These are phyloP conservation scores for Parauchenoglanis punctatus DNA, from an alignment of 2,797 vertebrate genomes.

Conservation along the genomic window DNA sequence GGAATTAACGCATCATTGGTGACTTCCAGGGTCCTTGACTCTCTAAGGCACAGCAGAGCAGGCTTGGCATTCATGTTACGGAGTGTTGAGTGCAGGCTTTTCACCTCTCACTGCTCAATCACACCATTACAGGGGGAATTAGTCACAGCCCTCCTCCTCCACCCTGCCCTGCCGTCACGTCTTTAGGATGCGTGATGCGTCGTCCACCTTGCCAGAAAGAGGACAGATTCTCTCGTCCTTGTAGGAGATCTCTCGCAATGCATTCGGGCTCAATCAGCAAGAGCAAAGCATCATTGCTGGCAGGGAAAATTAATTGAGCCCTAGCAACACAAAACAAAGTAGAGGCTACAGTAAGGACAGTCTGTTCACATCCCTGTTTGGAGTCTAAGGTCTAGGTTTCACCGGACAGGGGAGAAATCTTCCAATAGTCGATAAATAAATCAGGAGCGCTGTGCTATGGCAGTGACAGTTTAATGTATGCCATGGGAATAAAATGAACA, in stretches of 20 bases:
- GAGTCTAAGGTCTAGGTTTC: conserved; percentile 23
- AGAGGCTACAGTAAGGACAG: conserved; percentile 28
- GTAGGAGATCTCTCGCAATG: conserved; percentile 30
- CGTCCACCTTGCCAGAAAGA: neutral
- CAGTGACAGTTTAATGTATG: conserved; percentile 53
- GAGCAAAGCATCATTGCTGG: conserved; percentile 30
- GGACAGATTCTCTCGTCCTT: conserved; percentile 37
- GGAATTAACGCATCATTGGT: conserved; percentile 37
- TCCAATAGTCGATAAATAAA: conserved; percentile 43
- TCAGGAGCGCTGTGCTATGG: conserved; percentile 46
- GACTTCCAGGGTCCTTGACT: conserved; percentile 38
- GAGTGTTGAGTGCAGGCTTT: conserved; percentile 30
- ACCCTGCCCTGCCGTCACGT: neutral
- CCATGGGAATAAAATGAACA: conserved; percentile 55
- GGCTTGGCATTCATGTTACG: conserved; percentile 40
- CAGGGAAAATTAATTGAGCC: conserved; percentile 39
- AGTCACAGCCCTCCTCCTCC: conserved; percentile 54
- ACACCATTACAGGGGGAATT: conserved; percentile 61
- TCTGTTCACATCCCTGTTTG: conserved; percentile 16
- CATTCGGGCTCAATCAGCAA: conserved; percentile 40
- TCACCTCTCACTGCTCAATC: conserved; percentile 41
- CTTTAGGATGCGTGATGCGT: conserved; percentile 30
- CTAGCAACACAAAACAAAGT: neutral
- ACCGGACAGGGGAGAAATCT: conserved; percentile 19
- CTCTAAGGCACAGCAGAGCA: conserved; percentile 49